These are phyloP conservation scores for Oryzias celebensis DNA, from an alignment of 2,113 vertebrate species.

Conservation along the genomic window DNA sequence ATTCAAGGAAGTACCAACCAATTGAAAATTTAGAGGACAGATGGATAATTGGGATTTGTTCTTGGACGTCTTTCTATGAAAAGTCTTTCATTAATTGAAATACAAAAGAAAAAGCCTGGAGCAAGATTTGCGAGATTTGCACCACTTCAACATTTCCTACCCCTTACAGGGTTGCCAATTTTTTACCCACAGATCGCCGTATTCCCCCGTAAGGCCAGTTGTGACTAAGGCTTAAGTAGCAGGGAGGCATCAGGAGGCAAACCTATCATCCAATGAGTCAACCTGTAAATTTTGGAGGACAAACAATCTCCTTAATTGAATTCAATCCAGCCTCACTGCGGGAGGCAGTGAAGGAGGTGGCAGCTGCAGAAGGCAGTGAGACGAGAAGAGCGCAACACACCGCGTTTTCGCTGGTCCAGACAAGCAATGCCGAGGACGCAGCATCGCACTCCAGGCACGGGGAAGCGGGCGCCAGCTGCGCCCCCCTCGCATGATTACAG, in stretches of 20 bases:
- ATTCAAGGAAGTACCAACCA: too few species aligned
- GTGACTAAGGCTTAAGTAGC: neutral
- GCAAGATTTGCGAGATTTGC: too few species aligned
- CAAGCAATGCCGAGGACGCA: neutral
- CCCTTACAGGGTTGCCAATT: too few species aligned
- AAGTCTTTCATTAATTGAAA: too few species aligned
- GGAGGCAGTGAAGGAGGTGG: conserved; percentile 32
- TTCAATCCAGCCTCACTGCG: conserved; percentile 59
- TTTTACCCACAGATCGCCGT: too few species aligned
- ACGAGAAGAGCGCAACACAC: neutral
- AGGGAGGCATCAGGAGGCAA: conserved; percentile 26
- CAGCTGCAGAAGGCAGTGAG: conserved; percentile 3
- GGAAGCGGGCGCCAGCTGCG: conserved; percentile 67
- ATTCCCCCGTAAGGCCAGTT: too few species aligned
- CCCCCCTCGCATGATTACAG: conserved; percentile 72
- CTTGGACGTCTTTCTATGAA: too few species aligned
- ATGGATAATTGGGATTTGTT: too few species aligned
- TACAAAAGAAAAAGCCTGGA: too few species aligned
- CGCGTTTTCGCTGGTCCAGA: conserved; percentile 11
- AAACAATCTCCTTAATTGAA: conserved; percentile 75
- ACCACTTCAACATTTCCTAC: too few species aligned
- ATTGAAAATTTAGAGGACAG: too few species aligned
- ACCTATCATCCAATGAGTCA: conserved; percentile 50
- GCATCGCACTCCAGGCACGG: conserved; percentile 30
- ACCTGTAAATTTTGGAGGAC: conserved; percentile 61